Evolutionary conservation across 1,140 invertebrate genomes (phyloP).

Genomic region (Sitophilus oryzae): DNA sequence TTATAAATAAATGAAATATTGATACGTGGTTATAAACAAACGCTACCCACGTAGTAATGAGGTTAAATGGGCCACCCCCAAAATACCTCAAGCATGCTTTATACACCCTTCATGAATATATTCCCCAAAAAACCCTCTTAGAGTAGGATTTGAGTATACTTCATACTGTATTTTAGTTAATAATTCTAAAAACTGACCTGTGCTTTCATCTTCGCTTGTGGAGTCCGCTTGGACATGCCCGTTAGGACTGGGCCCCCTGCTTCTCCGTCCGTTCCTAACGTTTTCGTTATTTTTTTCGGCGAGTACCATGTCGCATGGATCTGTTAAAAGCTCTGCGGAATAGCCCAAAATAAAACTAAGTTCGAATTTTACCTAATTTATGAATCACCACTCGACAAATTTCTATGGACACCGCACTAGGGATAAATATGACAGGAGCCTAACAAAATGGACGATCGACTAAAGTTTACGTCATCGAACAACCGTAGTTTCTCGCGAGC

Average conservation of each 20-base stretch:
- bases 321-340: conserved; percentile 27
- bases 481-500: conserved; percentile 32
- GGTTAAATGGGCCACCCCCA: too few species aligned
- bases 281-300: conserved; percentile 76
- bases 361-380: conserved; percentile 11
- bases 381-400: conserved; percentile 22
- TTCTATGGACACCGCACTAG: conserved; percentile 19
- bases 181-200: conserved; percentile 49
- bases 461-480: conserved; percentile 31
- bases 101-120: too few species aligned
- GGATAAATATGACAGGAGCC: conserved; percentile 1
- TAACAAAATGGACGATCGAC: conserved; percentile 8
- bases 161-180: neutral
- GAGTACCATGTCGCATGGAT: conserved; percentile 66
- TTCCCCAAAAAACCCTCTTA: too few species aligned
- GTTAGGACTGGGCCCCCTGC: conserved; percentile 82
- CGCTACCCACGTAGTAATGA: too few species aligned
- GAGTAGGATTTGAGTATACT: neutral
- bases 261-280: conserved; percentile 76
- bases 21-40: too few species aligned
- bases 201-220: conserved; percentile 73
- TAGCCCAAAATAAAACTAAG: conserved; percentile 15
- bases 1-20: too few species aligned
- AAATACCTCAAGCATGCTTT: too few species aligned
- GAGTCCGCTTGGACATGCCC: conserved; percentile 70